A percentile compares a stretch with the other conserved stretches of the same genome.
Conservation (phyloP, 2,113 vertebrate species). For the Elephas maximus region DNA sequence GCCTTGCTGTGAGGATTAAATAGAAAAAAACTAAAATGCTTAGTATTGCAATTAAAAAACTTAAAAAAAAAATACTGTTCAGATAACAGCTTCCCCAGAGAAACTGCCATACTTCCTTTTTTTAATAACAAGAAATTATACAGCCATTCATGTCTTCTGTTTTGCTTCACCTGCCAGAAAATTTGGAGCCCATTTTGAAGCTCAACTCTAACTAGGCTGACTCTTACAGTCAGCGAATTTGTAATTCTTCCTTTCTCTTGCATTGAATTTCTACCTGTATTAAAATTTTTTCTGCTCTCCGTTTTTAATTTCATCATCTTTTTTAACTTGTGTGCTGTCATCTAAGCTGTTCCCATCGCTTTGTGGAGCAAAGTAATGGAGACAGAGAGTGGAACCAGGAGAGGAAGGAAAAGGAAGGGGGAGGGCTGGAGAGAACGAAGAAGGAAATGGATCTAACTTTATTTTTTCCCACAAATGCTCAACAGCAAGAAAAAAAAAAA, state of each 20-base stretch:
- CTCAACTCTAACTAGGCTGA: background rate
- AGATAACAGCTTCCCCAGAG: background rate
- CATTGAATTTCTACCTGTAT: background rate
- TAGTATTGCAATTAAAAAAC: background rate
- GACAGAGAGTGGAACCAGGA: background rate
- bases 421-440: background rate
- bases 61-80: background rate
- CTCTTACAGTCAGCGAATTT: background rate
- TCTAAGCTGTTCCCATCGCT: background rate
- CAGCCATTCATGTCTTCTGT: background rate
- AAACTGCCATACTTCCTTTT: background rate
- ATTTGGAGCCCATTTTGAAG: background rate
- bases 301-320: background rate
- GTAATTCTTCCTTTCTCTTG: background rate
- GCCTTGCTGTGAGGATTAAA: background rate
- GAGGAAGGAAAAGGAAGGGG: too few species aligned
- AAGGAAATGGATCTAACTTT: background rate
- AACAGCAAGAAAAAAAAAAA: constrained; percentile 7
- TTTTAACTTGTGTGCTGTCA: background rate
- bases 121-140: background rate
- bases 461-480: background rate
- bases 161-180: constrained; percentile 37
- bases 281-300: background rate
- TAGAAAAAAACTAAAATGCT: background rate
- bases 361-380: background rate